A percentile compares a stretch with the other conserved stretches of the same genome.
phyloP scores from a whole-genome alignment of 2,113 vertebrate genomes.

The Dolichotis patagonum region DNA sequence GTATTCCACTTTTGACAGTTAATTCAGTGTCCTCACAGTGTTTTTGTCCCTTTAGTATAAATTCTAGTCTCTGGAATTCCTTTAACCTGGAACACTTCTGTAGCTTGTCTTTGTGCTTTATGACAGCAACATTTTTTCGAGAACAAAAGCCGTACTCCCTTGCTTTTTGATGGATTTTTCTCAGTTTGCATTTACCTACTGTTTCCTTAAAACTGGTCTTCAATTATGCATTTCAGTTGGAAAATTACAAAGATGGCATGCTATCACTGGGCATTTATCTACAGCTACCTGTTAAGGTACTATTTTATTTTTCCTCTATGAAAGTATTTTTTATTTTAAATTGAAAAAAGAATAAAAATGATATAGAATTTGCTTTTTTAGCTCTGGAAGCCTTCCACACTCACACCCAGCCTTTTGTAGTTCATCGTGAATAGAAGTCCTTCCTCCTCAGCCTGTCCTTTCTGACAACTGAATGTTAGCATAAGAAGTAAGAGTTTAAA shows the following conservation, averaged over 20 bases:
- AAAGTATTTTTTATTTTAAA: background rate
- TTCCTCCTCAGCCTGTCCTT: background rate
- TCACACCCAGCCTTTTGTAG: background rate
- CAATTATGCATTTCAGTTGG: background rate
- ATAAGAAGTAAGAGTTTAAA: background rate
- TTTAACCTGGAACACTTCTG: background rate
- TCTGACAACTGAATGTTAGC: background rate
- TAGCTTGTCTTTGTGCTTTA: background rate
- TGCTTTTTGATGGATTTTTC: background rate
- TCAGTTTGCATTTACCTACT: background rate
- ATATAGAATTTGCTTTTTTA: no score
- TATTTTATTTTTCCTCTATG: background rate
- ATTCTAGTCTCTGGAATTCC: background rate
- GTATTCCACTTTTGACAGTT: background rate
- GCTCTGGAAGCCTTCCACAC: background rate
- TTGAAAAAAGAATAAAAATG: no score
- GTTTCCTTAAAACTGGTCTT: background rate
- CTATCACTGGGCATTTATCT: background rate
- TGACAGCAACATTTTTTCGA: background rate
- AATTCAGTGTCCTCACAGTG: background rate
- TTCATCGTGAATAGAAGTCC: background rate
- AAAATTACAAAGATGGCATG: background rate
- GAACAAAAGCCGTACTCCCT: background rate
- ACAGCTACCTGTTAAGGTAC: background rate
- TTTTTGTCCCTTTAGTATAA: background rate